Percentiles rank a stretch among this genome's conserved stretches.
These are phyloP conservation scores for Cottoperca gobio DNA, from an alignment of 2,797 vertebrate species.

Conservation along the genomic window DNA sequence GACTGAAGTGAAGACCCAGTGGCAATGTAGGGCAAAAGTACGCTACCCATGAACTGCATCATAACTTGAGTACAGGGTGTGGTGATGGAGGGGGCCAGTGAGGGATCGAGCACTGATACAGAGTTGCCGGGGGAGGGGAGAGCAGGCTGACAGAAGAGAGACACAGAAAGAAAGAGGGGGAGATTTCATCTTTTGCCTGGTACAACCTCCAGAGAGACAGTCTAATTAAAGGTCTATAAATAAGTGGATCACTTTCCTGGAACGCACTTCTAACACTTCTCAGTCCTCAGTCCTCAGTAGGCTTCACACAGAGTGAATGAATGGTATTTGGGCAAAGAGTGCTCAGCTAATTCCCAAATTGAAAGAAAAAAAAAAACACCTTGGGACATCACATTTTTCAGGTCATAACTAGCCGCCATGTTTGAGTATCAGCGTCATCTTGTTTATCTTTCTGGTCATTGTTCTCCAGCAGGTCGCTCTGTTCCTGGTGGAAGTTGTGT, in stretches of 20 bases:
- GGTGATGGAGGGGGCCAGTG: slow-evolving; percentile 69
- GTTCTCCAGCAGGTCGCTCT: slow-evolving; percentile 7
- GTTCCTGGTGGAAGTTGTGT: slow-evolving; percentile 15
- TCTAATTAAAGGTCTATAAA: slow-evolving; percentile 82
- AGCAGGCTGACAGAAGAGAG: slow-evolving; percentile 38
- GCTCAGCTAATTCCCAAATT: slow-evolving; percentile 41
- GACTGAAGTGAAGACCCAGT: slow-evolving; percentile 39
- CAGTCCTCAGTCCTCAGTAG: slow-evolving; percentile 61
- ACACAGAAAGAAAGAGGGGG: slow-evolving; percentile 55
- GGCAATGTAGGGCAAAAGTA: slow-evolving; percentile 64
- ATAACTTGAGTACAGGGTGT: slow-evolving; percentile 70
- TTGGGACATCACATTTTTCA: slow-evolving; percentile 47
- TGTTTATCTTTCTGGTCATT: slow-evolving; percentile 27
- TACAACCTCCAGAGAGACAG: slow-evolving; percentile 70
- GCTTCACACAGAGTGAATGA: slow-evolving; percentile 49
- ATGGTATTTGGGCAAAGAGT: slow-evolving; percentile 55
- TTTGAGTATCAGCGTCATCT: slow-evolving; percentile 11
- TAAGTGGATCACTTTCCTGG: slow-evolving; percentile 80
- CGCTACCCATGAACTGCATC: slow-evolving; percentile 61
- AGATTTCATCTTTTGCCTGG: slow-evolving; percentile 71
- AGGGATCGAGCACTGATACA: slow-evolving; percentile 57
- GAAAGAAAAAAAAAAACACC: slow-evolving; percentile 31
- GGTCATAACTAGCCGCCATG: slow-evolving; percentile 44
- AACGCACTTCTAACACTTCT: slow-evolving; percentile 71
- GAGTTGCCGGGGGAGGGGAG: slow-evolving; percentile 44